Evolutionary conservation across 2,113 vertebrate species (phyloP), one percentile per base, ranked within the genome.

Genomic region (Platichthys flesus): DNA sequence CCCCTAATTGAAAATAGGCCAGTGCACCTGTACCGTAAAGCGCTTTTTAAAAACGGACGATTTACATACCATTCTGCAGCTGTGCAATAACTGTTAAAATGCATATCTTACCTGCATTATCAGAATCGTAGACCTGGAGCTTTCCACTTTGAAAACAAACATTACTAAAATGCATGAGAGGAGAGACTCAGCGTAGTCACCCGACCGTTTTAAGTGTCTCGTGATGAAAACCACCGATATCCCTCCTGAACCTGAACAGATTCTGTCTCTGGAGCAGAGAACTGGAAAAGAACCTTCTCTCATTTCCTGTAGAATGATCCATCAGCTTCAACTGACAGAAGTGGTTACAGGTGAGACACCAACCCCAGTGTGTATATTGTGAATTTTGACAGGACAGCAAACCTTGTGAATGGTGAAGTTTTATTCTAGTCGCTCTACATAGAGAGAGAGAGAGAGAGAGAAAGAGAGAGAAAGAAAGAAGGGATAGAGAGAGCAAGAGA

Each of bases 331-430:
- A 15, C 26, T 59, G 49, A 76, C 67, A 75, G 55, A 79, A 42
- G 40, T 5, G 0, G 14, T 60, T 31, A 56, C 40, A 67, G 60
- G 60, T 40, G 61, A 89, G 76, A 66, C 55, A 26, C 24, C 5
- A 56, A 61, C 40, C 47, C 66, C 20, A 56, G 67, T 83, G 67
- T 57, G 71, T 57, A 54, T 23, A 60, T 52, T 37, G 79, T 40
- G 67, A 83, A 90, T 79, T 85, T 82, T 81, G 92, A 93, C 81
- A 89, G 83, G 89, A 92, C 89, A 91, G 87, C 83, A 86, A 87
- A 80, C 80, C 89, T 93, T 93, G 93, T 93, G 93, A 93, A 91
- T 92, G 89, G 91, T 93, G 92, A 93, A 84, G 71, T 92, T 94
- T 94, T 91, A 91, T 91, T 94, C 92, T 91, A 91, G 65, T 90